Evolutionary conservation across 1,140 invertebrate genomes (phyloP).

Genomic region (Venturia canescens): DNA sequence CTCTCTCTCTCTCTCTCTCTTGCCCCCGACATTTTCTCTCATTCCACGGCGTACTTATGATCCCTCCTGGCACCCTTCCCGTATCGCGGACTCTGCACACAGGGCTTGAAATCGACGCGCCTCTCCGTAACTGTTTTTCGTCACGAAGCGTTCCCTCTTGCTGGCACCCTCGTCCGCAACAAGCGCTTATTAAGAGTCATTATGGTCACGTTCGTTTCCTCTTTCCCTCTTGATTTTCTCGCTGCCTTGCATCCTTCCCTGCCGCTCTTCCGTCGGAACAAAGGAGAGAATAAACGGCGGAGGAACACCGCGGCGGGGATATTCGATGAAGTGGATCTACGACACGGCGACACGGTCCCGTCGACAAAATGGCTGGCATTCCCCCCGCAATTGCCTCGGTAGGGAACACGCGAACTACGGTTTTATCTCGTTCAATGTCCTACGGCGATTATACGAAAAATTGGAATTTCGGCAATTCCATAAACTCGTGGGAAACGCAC

Average conservation of each 20-base stretch:
- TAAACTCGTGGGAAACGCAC: too few relatives aligned
- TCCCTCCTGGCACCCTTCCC: neutral
- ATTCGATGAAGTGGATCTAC: too few relatives aligned
- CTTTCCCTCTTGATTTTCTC: neutral
- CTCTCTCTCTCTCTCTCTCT: neutral
- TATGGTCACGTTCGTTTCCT: constrained; percentile 33
- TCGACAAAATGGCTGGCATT: too few relatives aligned
- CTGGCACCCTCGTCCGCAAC: constrained; percentile 31
- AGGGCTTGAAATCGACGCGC: constrained; percentile 23
- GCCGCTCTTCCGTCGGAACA: too few relatives aligned
- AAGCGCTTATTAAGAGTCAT: constrained; percentile 54
- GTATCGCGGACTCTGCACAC: neutral
- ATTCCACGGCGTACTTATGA: neutral
- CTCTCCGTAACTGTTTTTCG: constrained; percentile 41
- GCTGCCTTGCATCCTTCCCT: neutral
- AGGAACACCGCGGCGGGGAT: too few relatives aligned
- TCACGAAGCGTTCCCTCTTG: constrained; percentile 32
- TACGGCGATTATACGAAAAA: neutral
- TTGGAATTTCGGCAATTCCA: neutral
- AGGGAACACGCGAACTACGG: too few relatives aligned
- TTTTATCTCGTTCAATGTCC: neutral
- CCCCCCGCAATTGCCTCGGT: too few relatives aligned
- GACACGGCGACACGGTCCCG: too few relatives aligned
- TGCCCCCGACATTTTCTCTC: neutral
- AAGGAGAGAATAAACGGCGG: too few relatives aligned